These are phyloP conservation scores for Zaprionus africanus DNA, from an alignment of 1,140 invertebrate genomes.

Conservation along the genomic window DNA sequence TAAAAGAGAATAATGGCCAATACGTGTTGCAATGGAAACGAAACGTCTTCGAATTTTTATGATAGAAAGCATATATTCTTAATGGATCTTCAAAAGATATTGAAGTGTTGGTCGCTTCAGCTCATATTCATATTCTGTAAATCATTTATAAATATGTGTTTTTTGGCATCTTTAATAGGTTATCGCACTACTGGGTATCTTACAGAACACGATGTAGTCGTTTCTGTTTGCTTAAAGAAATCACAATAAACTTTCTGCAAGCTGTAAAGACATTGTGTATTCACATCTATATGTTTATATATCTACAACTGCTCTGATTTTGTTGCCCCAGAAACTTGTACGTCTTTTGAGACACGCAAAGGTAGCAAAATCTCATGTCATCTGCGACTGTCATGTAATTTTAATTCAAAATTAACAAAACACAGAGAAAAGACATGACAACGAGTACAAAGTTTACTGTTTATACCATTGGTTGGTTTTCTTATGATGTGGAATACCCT, in stretches of 20 bases:
- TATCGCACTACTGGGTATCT: background rate
- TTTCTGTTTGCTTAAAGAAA: background rate
- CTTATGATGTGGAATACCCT: background rate
- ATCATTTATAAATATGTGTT: no score
- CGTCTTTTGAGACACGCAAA: background rate
- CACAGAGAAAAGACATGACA: background rate
- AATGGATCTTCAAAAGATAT: no score
- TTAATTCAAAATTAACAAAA: constrained; percentile 42
- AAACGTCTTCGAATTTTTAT: no score
- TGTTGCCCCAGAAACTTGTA: constrained; percentile 65
- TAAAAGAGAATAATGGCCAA: background rate
- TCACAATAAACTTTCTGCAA: constrained; percentile 18
- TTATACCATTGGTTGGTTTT: background rate
- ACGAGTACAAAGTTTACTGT: background rate
- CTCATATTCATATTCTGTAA: no score
- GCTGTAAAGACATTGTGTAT: background rate
- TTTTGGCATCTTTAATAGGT: no score
- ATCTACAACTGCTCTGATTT: constrained; percentile 28
- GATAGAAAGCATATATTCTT: no score
- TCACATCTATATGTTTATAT: background rate
- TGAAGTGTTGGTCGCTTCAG: no score
- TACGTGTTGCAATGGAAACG: background rate
- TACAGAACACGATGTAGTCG: background rate
- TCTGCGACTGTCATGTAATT: constrained; percentile 35
- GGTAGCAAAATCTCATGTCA: constrained; percentile 40